Evolutionary conservation across 2,797 vertebrate genomes (phyloP).

Genomic region (Characodon lateralis): DNA sequence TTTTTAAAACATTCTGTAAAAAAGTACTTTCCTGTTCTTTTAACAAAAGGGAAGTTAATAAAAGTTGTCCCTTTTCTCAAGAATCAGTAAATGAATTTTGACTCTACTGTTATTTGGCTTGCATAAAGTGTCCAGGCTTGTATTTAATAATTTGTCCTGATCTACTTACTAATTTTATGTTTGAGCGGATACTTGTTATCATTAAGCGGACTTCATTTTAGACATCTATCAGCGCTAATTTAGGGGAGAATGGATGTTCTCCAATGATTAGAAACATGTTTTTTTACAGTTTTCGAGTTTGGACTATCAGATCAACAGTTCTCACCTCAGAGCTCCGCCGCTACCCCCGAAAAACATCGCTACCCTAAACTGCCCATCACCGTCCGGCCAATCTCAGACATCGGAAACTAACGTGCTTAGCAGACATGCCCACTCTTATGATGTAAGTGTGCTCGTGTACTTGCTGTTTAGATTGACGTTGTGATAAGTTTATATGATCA

Average conservation of each 20-base stretch:
- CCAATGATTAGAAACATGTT: background rate
- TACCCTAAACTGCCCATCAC: slow-evolving; percentile 22
- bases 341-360: slow-evolving; percentile 66
- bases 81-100: background rate
- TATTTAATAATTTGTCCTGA: background rate
- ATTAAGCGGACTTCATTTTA: background rate
- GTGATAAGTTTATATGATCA: slow-evolving; percentile 15
- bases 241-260: background rate
- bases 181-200: background rate
- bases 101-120: background rate
- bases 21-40: background rate
- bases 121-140: background rate
- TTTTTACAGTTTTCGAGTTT: slow-evolving; percentile 57
- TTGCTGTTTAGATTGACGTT: slow-evolving; percentile 4
- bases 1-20: background rate
- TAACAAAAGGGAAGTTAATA: background rate
- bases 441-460: slow-evolving; percentile 49
- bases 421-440: slow-evolving; percentile 22
- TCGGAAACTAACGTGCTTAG: slow-evolving; percentile 11
- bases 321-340: slow-evolving; percentile 48
- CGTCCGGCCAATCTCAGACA: slow-evolving; percentile 17
- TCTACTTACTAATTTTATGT: background rate
- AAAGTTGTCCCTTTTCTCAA: background rate
- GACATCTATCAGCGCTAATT: background rate
- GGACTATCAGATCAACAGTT: slow-evolving; percentile 59